Evolutionary conservation across 2,113 vertebrate genomes (phyloP).

Genomic region (Stigmatopora argus): DNA sequence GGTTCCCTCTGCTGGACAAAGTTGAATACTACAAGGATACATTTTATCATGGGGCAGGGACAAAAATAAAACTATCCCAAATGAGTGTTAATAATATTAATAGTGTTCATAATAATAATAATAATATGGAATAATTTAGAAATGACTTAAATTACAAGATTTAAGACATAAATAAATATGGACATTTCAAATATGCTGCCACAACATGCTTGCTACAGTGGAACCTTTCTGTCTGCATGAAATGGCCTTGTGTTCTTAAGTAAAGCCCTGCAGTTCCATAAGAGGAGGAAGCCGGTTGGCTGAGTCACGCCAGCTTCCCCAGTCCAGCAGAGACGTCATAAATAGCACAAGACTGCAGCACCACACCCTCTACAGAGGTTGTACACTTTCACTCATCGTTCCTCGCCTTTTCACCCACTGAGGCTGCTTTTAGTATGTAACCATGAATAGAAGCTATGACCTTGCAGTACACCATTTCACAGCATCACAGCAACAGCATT

Average conservation of each 20-base stretch:
- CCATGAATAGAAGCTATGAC: conserved; percentile 27
- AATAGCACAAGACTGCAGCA: conserved; percentile 20
- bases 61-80: not conserved
- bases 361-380: conserved; percentile 11
- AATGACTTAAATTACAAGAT: not conserved
- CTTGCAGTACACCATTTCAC: conserved; percentile 32
- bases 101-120: not conserved
- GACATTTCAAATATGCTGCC: conserved; percentile 10
- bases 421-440: conserved; percentile 11
- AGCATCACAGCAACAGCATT: conserved; percentile 23
- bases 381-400: not conserved
- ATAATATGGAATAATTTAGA: not conserved
- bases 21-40: conserved; percentile 4
- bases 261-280: conserved; percentile 11
- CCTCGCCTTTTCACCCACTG: not conserved
- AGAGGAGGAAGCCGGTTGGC: conserved; percentile 9
- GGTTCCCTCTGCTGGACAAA: conserved; percentile 56
- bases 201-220: conserved; percentile 2
- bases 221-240: conserved; percentile 15
- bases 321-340: conserved; percentile 7
- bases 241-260: conserved; percentile 12
- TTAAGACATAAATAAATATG: not conserved
- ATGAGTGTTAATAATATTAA: not conserved
- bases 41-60: not conserved
- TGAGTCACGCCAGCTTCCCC: conserved; percentile 23